These are phyloP conservation scores for Plectrocnemia conspersa DNA, from an alignment of 1,140 invertebrate species.

Conservation along the genomic window DNA sequence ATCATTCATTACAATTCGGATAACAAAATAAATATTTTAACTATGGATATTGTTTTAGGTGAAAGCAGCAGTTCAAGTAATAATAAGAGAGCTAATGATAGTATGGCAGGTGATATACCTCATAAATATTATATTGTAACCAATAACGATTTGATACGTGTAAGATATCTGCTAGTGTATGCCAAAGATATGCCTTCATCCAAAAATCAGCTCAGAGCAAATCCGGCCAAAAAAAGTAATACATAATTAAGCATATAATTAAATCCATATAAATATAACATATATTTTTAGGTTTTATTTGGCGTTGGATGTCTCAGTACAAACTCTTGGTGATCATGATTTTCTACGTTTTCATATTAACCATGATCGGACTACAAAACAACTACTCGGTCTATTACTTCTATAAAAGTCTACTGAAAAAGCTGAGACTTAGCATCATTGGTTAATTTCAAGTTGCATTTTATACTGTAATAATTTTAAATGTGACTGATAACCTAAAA, in stretches of 20 bases:
- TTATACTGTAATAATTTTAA: too few species aligned
- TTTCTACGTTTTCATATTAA: slow-evolving; percentile 47
- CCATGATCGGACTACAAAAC: slow-evolving; percentile 48
- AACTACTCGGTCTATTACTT: slow-evolving; percentile 49
- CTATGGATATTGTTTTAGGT: too few species aligned
- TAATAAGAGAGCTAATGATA: slow-evolving; percentile 23
- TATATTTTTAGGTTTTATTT: slow-evolving; percentile 40
- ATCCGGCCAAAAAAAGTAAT: not conserved
- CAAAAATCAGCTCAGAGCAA: not conserved
- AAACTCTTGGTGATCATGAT: slow-evolving; percentile 48
- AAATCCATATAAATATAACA: not conserved
- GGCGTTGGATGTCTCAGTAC: slow-evolving; percentile 45
- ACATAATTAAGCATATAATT: not conserved
- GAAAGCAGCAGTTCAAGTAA: too few species aligned
- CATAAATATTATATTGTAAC: slow-evolving; percentile 69
- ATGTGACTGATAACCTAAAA: too few species aligned
- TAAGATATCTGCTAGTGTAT: slow-evolving; percentile 75
- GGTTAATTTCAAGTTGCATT: too few species aligned
- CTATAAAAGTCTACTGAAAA: slow-evolving; percentile 45
- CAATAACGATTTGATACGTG: slow-evolving; percentile 69
- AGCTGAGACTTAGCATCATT: slow-evolving; percentile 1
- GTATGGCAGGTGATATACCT: slow-evolving; percentile 55
- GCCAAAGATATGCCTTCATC: slow-evolving; percentile 44
- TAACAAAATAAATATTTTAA: too few species aligned
- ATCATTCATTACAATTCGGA: too few species aligned